A percentile compares a stretch with the other conserved stretches of the same genome.
phyloP scores from a whole-genome alignment of 2,888 invertebrate genomes.

The Drosophila rellima region DNA sequence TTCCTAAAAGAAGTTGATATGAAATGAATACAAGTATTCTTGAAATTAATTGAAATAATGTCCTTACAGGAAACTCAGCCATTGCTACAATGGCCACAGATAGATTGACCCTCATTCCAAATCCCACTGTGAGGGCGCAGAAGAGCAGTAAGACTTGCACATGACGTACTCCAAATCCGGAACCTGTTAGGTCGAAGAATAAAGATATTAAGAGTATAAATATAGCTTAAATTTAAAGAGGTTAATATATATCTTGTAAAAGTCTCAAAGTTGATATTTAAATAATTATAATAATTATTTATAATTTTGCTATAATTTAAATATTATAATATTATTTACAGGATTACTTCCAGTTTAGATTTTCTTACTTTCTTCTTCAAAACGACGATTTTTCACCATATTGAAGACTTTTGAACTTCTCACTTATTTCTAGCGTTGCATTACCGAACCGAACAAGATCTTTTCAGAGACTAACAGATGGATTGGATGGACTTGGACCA shows the following conservation, averaged over 20 bases:
- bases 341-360: no score
- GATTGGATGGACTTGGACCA: conserved; percentile 4
- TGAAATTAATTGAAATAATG: background rate
- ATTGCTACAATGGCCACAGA: conserved; percentile 92
- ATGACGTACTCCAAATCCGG: conserved; percentile 88
- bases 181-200: conserved; percentile 12
- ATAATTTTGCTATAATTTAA: no score
- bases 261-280: no score
- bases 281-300: no score
- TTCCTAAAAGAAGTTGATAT: conserved; percentile 80
- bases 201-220: background rate
- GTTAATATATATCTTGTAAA: no score
- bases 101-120: conserved; percentile 89
- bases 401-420: conserved; percentile 2
- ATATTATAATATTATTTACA: no score
- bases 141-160: conserved; percentile 89
- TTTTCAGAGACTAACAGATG: conserved; percentile 25
- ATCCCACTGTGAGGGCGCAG: conserved; percentile 88
- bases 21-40: background rate
- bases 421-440: conserved; percentile 3
- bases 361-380: conserved; percentile 43
- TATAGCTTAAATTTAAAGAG: no score
- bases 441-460: conserved; percentile 32
- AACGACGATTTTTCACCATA: conserved; percentile 57
- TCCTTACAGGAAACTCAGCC: conserved; percentile 86